Base-by-base conservation (phyloP, 2,888 invertebrate genomes). In the Sepioteuthis lessoniana region DNA sequence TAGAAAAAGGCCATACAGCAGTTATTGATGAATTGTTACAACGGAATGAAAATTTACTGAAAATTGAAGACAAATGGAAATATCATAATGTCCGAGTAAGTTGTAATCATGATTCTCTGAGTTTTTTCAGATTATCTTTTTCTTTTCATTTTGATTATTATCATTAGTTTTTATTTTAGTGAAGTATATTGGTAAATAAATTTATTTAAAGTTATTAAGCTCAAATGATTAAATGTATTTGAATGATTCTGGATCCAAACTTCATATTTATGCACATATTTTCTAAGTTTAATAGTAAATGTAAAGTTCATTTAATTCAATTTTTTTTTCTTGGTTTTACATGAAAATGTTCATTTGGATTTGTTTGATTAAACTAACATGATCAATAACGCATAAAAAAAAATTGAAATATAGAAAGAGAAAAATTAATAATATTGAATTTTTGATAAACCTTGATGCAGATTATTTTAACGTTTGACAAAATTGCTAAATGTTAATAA, bases 51-150 rank as follows among this genome's bases (percentile, higher is more conserved):
- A 92, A 92, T 16, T 42, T 92, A 31, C n/a, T 47, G 47, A 92
- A 92, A 42, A 47, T 92, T 92, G 92, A 92, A 92, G 92, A 92
- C 42, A 92, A 92, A 92, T 92, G 92, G 92, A 92, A 92, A 42
- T 92, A 92, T 10, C 46, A 92, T 42, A 92, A 92, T 46, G 92
- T 47, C 92, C 42, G 92, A n/a, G 92, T 92, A 92, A 47, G 92
- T 92, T 16, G n/a, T n/a, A 76, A 76, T n/a, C 3, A 76, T 35
- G 8, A 35, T 16, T 19, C 13, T 76, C 1, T n/a, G n/a, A 55
- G 28, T 35, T 16, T 21, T n/a, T 76, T 2, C 13, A 76, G n/a
- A 76, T 13, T 31, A n/a, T 10, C 21, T 25, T 55, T 25, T 55
- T 55, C 25, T 55, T 55, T 21, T 5, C 3, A 25, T 55, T 21